Conservation (phyloP, 2,113 vertebrate species). For the Trematocara stigmaticum region DNA sequence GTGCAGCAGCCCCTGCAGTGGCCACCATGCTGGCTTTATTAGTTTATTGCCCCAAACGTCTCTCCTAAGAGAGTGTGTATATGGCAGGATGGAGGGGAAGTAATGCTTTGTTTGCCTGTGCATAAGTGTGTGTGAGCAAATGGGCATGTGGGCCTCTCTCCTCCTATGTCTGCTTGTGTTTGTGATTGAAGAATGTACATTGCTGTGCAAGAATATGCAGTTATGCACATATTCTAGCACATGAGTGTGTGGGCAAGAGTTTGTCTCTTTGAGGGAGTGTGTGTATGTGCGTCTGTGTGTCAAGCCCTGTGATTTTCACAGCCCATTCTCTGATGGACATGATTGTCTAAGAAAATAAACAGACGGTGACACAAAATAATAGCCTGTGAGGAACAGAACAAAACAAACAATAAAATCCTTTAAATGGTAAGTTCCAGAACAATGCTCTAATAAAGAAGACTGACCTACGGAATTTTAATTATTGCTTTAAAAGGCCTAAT, state of each 20-base stretch:
- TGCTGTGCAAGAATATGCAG: background rate
- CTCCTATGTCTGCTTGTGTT: background rate
- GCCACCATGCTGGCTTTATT: conserved; percentile 60
- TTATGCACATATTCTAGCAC: background rate
- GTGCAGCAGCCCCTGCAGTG: conserved; percentile 42
- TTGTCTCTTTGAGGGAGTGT: background rate
- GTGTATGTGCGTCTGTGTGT: background rate
- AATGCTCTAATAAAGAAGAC: conserved; percentile 6
- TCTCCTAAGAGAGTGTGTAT: conserved; percentile 29
- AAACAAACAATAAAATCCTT: conserved; percentile 17
- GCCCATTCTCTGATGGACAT: conserved; percentile 4
- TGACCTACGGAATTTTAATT: conserved; percentile 31
- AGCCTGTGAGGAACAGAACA: conserved; percentile 13
- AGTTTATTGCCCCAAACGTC: conserved; percentile 58
- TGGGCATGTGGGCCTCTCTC: background rate
- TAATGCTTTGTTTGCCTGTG: conserved; percentile 12
- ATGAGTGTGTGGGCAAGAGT: background rate
- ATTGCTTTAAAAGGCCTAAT: conserved; percentile 21
- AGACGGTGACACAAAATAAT: conserved; percentile 3
- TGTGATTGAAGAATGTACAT: background rate
- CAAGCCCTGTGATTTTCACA: background rate
- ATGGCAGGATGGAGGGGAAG: conserved; percentile 26
- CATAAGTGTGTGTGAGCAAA: background rate
- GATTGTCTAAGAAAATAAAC: conserved; percentile 35
- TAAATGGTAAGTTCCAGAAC: conserved; percentile 23